Base-by-base conservation (phyloP, 1,140 invertebrate species). In the Monochamus saltuarius region DNA sequence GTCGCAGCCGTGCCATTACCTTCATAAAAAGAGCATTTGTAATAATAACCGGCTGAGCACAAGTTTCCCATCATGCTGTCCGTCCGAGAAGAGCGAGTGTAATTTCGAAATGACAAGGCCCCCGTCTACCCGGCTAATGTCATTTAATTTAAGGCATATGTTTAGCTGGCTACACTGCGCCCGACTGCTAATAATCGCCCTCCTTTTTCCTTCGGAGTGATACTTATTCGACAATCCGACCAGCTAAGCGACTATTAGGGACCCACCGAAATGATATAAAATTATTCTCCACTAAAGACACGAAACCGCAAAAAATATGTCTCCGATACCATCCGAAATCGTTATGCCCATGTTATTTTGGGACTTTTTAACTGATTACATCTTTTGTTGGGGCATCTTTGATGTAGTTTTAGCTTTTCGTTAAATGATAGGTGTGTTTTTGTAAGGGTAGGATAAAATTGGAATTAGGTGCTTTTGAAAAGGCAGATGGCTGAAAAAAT, bases 81-180 rank as follows among this genome's bases (percentile, higher is more conserved):
- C 22, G 22, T 29, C 22, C 6, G 10, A 51, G 22, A 22, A 16
- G 51, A 59, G 34, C 14, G 45, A 40, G 10, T 49, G 49, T 64
- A 64, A 67, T 67, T 62, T 56, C 53, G 37, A 68, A 68, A 68
- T 68, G 61, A 68, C 58, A 66, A 59, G 57, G 57, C 60, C 52
- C 10, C 39, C 50, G 14, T 34, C 49, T 45, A 57, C 56, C 56
- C 53, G 49, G 61, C 64, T 69, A 69, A 69, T 69, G 65, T 65
- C 67, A 69, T 69, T 69, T 69, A 69, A 69, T 69, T 69, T 67
- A 59, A 65, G 59, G 61, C 67, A 69, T 69, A 67, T 69, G 67
- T 69, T 69, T 69, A 69, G 58, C 34, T 55, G 61, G 34, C 56
- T 55, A 22, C 59, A 53, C 22, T 38, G 37, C 56, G 54, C 42